Evolutionary conservation across 2,888 invertebrate genomes (phyloP), one percentile per base, ranked within the genome.

Genomic region (Xestia c-nigrum): DNA sequence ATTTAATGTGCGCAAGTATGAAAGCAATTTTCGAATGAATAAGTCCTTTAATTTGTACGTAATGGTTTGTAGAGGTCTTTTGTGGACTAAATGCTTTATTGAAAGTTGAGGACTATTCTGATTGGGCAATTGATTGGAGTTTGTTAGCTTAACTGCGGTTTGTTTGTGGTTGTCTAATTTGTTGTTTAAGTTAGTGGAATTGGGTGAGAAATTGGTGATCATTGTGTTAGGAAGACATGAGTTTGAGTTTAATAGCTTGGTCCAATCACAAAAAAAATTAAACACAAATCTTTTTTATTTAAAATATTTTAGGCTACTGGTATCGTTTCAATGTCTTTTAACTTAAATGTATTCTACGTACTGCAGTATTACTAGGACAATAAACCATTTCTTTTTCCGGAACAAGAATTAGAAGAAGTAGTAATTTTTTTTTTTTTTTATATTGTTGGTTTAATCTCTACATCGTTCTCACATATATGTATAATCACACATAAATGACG

Each of bases 1-100:
- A 89, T 90, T 86, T 88, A 87, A 89, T 85, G 83, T 83, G 81
- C 63, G 69, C 72, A 76, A 82, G 80, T 83, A 86, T 80, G 74
- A 83, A 87, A 84, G 74, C 83, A 80, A 88, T 89, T 80, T 79
- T 78, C 76, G 78, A 75, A 78, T 84, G 81, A 85, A 84, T 80
- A 40, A 78, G 72, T 83, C 78, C 74, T 88, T 83, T 80, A 83
- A 81, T 83, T 84, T 84, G 79, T 70, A 64, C 78, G 76, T 80
- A 79, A 81, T 78, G 67, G 70, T 76, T 77, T 76, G 80, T 80
- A 72, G 74, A 78, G 74, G 69, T 78, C 78, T 80, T 88, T 85
- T 81, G 80, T 84, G 63, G 38, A 68, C 43, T 78, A 73, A 84
- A 68, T 61, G 73, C 24, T 79, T 82, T 82, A 74, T 77, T 82